phyloP scores from a whole-genome alignment of 2,113 vertebrate genomes.

The Himantopus leucocephalus region DNA sequence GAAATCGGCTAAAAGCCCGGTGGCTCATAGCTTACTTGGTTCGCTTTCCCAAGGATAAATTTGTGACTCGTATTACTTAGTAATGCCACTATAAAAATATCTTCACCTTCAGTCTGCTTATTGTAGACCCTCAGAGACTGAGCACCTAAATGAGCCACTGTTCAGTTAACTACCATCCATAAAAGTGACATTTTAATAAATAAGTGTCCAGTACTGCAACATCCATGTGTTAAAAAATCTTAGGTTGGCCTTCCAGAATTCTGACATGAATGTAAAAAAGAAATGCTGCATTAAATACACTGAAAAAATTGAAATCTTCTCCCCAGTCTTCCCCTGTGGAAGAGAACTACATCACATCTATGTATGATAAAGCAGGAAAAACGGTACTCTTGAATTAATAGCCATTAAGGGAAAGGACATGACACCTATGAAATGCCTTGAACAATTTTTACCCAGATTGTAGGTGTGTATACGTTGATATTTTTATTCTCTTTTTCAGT shows the following conservation, averaged over 20 bases:
- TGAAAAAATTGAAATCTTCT: background rate
- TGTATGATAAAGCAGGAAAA: background rate
- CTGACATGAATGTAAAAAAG: background rate
- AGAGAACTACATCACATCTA: background rate
- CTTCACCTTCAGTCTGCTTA: background rate
- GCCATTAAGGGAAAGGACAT: background rate
- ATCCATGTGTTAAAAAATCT: background rate
- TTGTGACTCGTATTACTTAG: background rate
- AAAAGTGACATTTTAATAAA: background rate
- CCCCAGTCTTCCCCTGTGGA: background rate
- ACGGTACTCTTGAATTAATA: background rate
- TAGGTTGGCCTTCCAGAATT: background rate
- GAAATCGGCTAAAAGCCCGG: background rate
- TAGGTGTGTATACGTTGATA: background rate
- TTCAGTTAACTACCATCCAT: background rate
- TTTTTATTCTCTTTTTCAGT: background rate
- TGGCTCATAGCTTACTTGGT: background rate
- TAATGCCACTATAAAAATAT: background rate
- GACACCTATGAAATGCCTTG: background rate
- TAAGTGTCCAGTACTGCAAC: background rate
- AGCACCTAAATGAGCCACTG: background rate
- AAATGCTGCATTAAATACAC: background rate
- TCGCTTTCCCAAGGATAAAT: background rate
- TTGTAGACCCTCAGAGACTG: background rate
- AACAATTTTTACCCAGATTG: background rate